Evolutionary conservation across 2,113 vertebrate species (phyloP).

Genomic region (Hiodon tergisus): DNA sequence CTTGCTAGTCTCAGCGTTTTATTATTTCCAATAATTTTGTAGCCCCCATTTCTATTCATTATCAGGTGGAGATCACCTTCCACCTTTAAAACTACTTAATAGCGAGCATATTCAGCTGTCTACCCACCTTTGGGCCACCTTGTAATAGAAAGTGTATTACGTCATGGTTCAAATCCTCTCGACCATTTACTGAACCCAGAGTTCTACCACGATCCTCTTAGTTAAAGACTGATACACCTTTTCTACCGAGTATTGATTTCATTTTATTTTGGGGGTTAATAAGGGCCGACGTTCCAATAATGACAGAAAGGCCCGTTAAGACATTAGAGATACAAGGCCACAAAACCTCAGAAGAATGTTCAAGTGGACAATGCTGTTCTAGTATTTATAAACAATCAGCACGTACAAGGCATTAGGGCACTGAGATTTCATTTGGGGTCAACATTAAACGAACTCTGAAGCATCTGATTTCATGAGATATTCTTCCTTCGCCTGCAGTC

Average conservation of each 20-base stretch:
- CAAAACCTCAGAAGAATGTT: slow-evolving; percentile 31
- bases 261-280: slow-evolving; percentile 59
- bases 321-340: slow-evolving; percentile 35
- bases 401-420: slow-evolving; percentile 29
- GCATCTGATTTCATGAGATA: slow-evolving; percentile 38
- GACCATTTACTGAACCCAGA: background rate
- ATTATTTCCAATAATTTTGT: no score
- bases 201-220: slow-evolving; percentile 50
- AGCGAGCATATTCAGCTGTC: background rate
- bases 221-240: slow-evolving; percentile 52
- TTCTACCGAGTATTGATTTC: slow-evolving; percentile 37
- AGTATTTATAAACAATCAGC: slow-evolving; percentile 45
- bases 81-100: no score
- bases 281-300: slow-evolving; percentile 60
- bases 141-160: background rate
- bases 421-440: slow-evolving; percentile 36
- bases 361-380: slow-evolving; percentile 23
- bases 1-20: no score
- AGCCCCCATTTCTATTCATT: no score
- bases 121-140: background rate
- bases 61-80: no score
- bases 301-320: slow-evolving; percentile 57
- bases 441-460: slow-evolving; percentile 38
- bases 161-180: background rate
- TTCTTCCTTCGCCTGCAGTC: slow-evolving; percentile 33